These are phyloP conservation scores for Nyctereutes procyonoides DNA, from an alignment of 2,113 vertebrate genomes.

Conservation along the genomic window DNA sequence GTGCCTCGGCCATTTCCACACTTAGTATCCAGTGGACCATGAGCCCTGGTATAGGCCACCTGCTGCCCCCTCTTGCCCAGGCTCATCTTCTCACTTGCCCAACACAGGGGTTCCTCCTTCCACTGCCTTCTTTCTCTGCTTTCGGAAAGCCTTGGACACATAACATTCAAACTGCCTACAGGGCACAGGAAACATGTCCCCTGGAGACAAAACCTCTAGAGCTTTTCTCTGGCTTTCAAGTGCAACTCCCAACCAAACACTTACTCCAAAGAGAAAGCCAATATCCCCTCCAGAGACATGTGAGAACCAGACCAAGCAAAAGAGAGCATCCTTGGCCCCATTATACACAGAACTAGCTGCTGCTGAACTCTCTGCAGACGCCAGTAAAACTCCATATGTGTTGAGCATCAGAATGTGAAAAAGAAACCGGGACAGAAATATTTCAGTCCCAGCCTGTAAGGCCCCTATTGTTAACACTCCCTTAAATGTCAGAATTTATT, in stretches of 20 bases:
- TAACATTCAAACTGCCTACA: neutral
- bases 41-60: neutral
- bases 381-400: neutral
- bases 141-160: neutral
- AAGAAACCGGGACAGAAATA: constrained; percentile 33
- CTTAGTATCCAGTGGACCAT: neutral
- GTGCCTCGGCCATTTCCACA: neutral
- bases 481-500: constrained; percentile 67
- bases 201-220: neutral
- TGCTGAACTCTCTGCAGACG: neutral
- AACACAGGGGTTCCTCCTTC: neutral
- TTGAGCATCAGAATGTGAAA: neutral
- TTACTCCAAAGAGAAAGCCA: neutral
- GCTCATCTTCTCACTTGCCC: neutral
- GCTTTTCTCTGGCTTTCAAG: neutral
- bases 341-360: neutral
- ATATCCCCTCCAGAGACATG: neutral
- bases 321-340: neutral
- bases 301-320: neutral
- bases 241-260: neutral
- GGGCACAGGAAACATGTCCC: neutral
- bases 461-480: neutral
- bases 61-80: rapidly evolving
- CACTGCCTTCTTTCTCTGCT: neutral
- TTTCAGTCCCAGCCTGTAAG: neutral